Conservation (phyloP, 2,888 invertebrate genomes). For the Heteromyza rotundicornis region DNA sequence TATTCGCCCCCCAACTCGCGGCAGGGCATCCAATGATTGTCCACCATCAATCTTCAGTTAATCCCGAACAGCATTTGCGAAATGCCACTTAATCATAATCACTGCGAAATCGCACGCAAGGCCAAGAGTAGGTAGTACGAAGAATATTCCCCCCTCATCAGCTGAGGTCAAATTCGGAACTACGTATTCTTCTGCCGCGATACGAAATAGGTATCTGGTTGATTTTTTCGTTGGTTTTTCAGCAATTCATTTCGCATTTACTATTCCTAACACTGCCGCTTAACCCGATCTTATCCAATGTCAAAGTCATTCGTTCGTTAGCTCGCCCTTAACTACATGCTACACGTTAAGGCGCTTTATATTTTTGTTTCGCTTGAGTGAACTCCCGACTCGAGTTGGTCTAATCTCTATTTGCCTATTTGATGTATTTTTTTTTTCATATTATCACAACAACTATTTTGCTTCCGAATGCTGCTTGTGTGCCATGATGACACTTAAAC, state of each 20-base stretch:
- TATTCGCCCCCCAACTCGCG: background rate
- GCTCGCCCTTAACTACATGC: too few species aligned
- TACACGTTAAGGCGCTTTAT: too few species aligned
- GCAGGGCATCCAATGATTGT: background rate
- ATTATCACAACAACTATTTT: background rate
- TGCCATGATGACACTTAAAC: background rate
- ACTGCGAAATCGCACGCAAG: background rate
- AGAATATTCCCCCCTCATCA: background rate
- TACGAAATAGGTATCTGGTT: too few species aligned
- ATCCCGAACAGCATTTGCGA: background rate
- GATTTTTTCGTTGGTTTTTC: too few species aligned
- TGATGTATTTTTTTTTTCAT: background rate
- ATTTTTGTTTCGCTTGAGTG: too few species aligned
- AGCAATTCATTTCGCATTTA: too few species aligned
- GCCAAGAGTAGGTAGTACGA: background rate
- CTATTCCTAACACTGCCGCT: too few species aligned
- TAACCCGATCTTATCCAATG: too few species aligned
- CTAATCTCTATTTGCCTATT: too few species aligned
- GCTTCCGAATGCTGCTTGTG: background rate
- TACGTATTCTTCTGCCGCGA: too few species aligned
- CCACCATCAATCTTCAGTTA: background rate
- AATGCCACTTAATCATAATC: slow-evolving; percentile 2
- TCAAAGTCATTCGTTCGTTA: too few species aligned
- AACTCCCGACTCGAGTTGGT: too few species aligned
- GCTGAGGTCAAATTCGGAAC: background rate